Evolutionary conservation across 2,113 vertebrate genomes (phyloP).

Genomic region (Notarius quadriscutis): DNA sequence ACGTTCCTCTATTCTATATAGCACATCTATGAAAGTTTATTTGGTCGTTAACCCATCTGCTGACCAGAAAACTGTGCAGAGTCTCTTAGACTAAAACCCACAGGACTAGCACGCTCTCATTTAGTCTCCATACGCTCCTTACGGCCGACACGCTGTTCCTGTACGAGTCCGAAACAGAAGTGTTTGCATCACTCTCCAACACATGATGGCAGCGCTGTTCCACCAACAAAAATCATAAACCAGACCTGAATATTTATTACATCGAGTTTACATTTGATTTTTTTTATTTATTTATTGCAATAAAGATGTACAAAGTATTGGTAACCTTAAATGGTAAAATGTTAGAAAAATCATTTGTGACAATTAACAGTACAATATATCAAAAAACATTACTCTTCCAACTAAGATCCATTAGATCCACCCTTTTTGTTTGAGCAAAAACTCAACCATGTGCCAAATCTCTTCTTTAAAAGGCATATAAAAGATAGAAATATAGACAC

Average conservation of each 20-base stretch:
- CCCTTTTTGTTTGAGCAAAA: constrained; percentile 55
- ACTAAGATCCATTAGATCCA: constrained; percentile 65
- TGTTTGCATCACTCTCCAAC: neutral
- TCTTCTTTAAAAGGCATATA: constrained; percentile 78
- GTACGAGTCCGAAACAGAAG: neutral
- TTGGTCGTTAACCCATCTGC: neutral
- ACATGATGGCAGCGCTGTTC: constrained; percentile 22
- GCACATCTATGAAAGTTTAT: neutral
- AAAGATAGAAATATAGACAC: constrained; percentile 75
- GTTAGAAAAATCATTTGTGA: constrained; percentile 93
- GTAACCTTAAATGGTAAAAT: constrained; percentile 88
- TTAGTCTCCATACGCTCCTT: neutral
- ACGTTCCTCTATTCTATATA: neutral
- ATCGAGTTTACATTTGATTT: constrained; percentile 17
- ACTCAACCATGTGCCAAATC: constrained; percentile 65
- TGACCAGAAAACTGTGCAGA: neutral
- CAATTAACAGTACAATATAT: constrained; percentile 88
- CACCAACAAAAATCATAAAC: neutral
- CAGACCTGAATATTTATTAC: neutral
- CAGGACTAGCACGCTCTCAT: neutral
- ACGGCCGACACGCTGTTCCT: too few relatives aligned
- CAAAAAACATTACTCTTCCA: constrained; percentile 86
- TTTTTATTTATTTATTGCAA: constrained; percentile 78
- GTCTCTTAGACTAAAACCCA: neutral
- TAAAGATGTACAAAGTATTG: constrained; percentile 91